Base-by-base conservation (phyloP, 2,888 invertebrate species). In the Elegia similella region DNA sequence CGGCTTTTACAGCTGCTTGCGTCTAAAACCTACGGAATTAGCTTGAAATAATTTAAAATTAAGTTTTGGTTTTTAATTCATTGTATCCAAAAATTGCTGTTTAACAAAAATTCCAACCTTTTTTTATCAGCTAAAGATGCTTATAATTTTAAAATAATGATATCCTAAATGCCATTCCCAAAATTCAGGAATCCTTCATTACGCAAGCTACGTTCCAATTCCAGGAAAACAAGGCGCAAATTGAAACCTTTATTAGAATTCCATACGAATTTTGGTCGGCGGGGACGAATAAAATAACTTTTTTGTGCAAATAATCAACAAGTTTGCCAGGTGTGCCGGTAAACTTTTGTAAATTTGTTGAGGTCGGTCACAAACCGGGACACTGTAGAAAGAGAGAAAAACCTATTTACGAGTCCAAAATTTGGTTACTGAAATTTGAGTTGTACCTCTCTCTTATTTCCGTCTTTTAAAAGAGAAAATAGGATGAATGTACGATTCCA, bases 181-280 rank as follows among this genome's bases (percentile, higher is more conserved):
- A 57, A 57, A 55, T 12, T 34, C 42, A 59, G 55, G 57, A 61
- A 61, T 59, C 50, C 57, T 42, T 61, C 54, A 60, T 57, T 55
- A 55, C 44, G 48, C 46, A 42, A 29, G 30, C 47, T 30, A 55
- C 56, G 57, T 60, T 59, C 58, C 59, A 44, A 53, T 59, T 48
- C 59, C 23, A 46, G 58, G 50, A 54, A 59, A 62, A 62, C 58
- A 57, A 57, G 55, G 56, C 53, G 42, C 58, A 59, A 62, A 62
- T 62, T 59, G 57, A 55, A 59, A 59, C 58, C 59, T 58, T 59
- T 62, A 59, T 59, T 58, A 58, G 57, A 55, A 60, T 60, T 60
- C 59, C 53, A 60, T 59, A 59, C 59, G 59, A 60, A 62, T 52
- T 59, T 47, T 44, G 52, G 42, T 42, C 60, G 34, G 17, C 10